Percentiles rank a stretch among this genome's conserved stretches.
phyloP scores from a whole-genome alignment of 2,888 invertebrate genomes.

The Creontiades dilutus region DNA sequence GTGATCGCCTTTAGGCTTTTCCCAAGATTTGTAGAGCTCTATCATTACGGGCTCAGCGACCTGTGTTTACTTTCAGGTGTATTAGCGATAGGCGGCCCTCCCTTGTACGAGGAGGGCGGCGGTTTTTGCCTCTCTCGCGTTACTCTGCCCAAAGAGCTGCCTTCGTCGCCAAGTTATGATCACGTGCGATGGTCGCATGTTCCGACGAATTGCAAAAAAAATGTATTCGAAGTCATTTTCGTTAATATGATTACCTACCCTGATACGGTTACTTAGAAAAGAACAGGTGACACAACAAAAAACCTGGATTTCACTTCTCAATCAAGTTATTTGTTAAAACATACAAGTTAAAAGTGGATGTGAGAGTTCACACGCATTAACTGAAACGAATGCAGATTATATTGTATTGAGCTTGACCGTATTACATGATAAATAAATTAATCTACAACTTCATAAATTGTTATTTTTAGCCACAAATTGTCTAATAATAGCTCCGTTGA shows the following conservation, averaged over 20 bases:
- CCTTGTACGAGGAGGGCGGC: background rate
- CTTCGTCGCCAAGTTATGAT: background rate
- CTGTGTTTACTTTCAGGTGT: slow-evolving; percentile 14
- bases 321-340: too few species aligned
- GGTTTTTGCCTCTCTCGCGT: background rate
- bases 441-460: too few species aligned
- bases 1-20: slow-evolving; percentile 49
- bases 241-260: background rate
- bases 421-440: too few species aligned
- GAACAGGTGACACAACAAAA: too few species aligned
- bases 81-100: background rate
- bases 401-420: too few species aligned
- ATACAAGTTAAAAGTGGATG: too few species aligned
- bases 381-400: too few species aligned
- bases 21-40: slow-evolving; percentile 29
- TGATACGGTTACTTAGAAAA: too few species aligned
- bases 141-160: background rate
- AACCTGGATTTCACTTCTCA: too few species aligned
- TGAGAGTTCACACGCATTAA: too few species aligned
- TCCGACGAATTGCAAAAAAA: background rate
- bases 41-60: slow-evolving; percentile 24
- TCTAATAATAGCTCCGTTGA: too few species aligned
- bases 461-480: too few species aligned
- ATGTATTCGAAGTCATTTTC: background rate
- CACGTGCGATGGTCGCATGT: background rate